Conservation (phyloP, 1,140 invertebrate species). For the Drosophila pallidifrons region DNA sequence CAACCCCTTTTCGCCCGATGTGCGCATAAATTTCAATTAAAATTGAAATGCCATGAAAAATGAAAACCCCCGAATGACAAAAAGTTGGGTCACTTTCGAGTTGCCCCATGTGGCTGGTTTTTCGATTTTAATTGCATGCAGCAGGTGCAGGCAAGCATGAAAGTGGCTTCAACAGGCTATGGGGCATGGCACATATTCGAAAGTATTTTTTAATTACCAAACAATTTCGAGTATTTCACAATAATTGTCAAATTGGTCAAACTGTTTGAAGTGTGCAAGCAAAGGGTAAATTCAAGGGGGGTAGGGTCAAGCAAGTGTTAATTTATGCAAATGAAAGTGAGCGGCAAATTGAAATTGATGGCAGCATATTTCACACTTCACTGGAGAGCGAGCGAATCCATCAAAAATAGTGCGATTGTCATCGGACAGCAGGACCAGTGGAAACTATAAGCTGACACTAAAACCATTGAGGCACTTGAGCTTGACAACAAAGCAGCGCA, state of each 20-base stretch:
- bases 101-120: constrained; percentile 10
- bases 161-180: constrained; percentile 51
- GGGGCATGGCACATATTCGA: constrained; percentile 21
- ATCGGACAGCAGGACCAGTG: constrained; percentile 67
- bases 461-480: constrained; percentile 77
- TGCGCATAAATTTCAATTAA: constrained; percentile 83
- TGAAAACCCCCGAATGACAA: constrained; percentile 34
- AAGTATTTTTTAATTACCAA: constrained; percentile 71
- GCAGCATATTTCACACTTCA: constrained; percentile 73
- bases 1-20: constrained; percentile 51
- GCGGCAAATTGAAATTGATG: constrained; percentile 1
- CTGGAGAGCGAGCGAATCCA: constrained; percentile 33
- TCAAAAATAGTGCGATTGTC: constrained; percentile 49
- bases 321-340: constrained; percentile 46
- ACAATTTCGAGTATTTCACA: constrained; percentile 58
- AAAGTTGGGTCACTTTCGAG: constrained; percentile 38
- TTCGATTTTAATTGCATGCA: constrained; percentile 63
- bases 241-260: constrained; percentile 68
- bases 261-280: constrained; percentile 37
- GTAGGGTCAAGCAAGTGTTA: constrained; percentile 11
- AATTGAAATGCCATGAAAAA: constrained; percentile 82
- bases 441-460: constrained; percentile 81
- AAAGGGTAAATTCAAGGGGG: constrained; percentile 11
- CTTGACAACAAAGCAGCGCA: constrained; percentile 39
- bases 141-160: constrained; percentile 73